Conservation (phyloP, 2,113 vertebrate genomes). For the Dipodomys merriami region DNA sequence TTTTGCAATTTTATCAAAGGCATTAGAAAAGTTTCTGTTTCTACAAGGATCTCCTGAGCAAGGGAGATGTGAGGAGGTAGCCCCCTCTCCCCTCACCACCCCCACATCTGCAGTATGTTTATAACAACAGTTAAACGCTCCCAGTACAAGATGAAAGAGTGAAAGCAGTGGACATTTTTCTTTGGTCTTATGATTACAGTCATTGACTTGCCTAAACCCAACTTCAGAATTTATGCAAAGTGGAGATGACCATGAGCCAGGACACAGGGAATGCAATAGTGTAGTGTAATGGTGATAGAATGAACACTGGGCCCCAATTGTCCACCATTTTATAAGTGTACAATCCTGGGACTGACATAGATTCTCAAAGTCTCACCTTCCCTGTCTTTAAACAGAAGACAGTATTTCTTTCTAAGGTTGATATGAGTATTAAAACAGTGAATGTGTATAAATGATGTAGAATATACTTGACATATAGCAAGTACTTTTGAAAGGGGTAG, state of each 20-base stretch:
- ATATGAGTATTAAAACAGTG: neutral
- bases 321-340: neutral
- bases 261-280: neutral
- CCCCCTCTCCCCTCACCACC: neutral
- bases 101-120: too few relatives aligned
- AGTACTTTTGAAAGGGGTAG: neutral
- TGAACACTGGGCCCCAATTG: neutral
- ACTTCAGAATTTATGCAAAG: neutral
- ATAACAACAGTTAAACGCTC: neutral
- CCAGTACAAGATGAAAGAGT: neutral
- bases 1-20: neutral
- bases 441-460: neutral
- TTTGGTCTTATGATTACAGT: neutral
- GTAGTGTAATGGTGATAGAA: neutral
- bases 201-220: neutral
- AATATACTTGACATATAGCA: neutral
- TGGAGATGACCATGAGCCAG: neutral
- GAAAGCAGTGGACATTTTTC: neutral
- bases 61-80: neutral
- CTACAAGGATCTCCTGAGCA: neutral
- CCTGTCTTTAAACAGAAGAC: neutral
- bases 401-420: neutral
- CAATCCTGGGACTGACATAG: neutral
- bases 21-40: neutral
- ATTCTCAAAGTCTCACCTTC: neutral